Conservation (phyloP, 2,113 vertebrate species). For the Mohoua ochrocephala region DNA sequence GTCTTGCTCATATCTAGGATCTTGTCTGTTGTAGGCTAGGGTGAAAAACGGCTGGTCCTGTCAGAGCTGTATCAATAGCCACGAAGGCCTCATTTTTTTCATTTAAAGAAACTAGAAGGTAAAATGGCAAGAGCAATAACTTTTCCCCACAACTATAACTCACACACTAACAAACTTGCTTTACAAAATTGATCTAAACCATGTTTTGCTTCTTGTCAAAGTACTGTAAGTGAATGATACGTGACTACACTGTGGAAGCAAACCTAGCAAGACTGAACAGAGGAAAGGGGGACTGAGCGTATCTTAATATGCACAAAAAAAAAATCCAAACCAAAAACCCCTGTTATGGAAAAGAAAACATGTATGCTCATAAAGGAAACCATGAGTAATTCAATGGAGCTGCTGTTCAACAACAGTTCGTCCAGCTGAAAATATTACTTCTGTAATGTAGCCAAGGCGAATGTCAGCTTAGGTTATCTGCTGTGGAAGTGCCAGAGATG, state of each 20-base stretch:
- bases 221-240: background rate
- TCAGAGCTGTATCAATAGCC: background rate
- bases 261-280: background rate
- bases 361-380: constrained; percentile 4
- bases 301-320: background rate
- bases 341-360: constrained; percentile 54
- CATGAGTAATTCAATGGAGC: constrained; percentile 34
- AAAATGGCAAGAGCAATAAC: background rate
- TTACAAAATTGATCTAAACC: background rate
- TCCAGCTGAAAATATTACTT: constrained; percentile 55
- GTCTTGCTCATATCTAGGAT: background rate
- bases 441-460: constrained; percentile 49
- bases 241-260: background rate
- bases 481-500: background rate
- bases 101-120: background rate
- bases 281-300: background rate
- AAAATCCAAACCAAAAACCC: background rate
- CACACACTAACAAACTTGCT: background rate
- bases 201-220: rapidly evolving
- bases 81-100: background rate
- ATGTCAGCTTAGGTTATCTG: constrained; percentile 51
- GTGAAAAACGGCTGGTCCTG: background rate
- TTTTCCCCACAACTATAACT: background rate
- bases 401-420: constrained; percentile 39
- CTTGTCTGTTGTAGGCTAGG: background rate